Evolutionary conservation across 35 echinoderm and acorn worm species (phyloP), one percentile per base, ranked within the genome.

Genomic region (Apostichopus parvimensis): DNA sequence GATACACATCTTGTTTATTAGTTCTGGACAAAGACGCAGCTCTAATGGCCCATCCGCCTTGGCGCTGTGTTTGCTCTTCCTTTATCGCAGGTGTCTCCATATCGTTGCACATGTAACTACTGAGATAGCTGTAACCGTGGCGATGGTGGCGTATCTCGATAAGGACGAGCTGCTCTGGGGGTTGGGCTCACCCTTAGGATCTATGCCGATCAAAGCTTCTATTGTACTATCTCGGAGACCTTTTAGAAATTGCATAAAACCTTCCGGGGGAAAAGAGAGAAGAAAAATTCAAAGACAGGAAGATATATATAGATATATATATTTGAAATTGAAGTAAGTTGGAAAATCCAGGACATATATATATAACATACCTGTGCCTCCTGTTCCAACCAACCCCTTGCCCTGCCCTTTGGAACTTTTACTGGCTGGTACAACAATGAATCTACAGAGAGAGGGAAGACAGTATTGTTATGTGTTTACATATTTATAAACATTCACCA

Each of bases 201-300:
- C 81, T 58, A n/a, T 84, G 10, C n/a, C 56, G 24, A 88, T 72
- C 5, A 88, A 72, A 5, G 68, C 8, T 64, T 23, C 18, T 15
- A 88, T 23, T 4, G 86, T 88, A 21, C 86, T 88, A 64, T 88
- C 68, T 73, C 86, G 6, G 1, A 88, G 62, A 28, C 86, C 68
- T 52, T 88, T 88, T 8, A 88, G 64, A 53, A 88, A 88, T 34
- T 72, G 61, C 86, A 88, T 88, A 57, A 88, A 88, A 88, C 86
- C 86, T 88, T 15, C n/a, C n/a, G n/a, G n/a, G n/a, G n/a, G n/a
- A n/a, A n/a, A n/a, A 1, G 57, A 23, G 15, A 6, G 52, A 80
- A 80, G 7, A 77, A 28, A 77, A 77, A 77, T 77, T 45, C 34
- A 45, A 45, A 45, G 34, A 45, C 2, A 45, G 3, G 34, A 45